Conservation (phyloP, 2,113 vertebrate species). For the Istiophorus platypterus region DNA sequence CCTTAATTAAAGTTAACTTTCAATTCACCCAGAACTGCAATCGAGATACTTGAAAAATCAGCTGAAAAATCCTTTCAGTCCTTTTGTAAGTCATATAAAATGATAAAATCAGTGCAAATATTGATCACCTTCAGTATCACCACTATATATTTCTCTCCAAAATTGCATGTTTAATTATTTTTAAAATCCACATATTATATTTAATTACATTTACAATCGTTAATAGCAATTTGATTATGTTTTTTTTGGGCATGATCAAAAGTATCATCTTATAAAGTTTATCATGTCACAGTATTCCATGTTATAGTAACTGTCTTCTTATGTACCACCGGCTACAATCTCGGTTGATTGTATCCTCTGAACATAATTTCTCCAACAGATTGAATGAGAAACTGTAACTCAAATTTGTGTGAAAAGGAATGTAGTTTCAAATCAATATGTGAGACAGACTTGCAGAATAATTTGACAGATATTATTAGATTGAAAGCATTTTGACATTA, state of each 20-base stretch:
- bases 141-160: background rate
- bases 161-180: background rate
- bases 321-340: background rate
- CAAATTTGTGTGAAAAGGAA: background rate
- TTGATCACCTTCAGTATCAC: background rate
- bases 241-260: background rate
- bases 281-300: background rate
- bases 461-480: background rate
- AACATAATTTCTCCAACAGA: background rate
- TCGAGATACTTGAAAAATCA: background rate
- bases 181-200: background rate
- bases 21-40: background rate
- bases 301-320: background rate
- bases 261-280: background rate
- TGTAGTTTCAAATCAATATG: background rate
- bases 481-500: background rate
- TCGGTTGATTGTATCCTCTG: background rate
- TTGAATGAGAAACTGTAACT: background rate
- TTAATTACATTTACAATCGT: background rate
- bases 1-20: constrained; percentile 12
- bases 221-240: background rate
- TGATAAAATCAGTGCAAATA: background rate
- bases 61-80: background rate
- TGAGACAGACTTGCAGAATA: background rate
- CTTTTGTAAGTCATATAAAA: background rate